Evolutionary conservation across 2,888 invertebrate genomes (phyloP).

Genomic region (Phoronis australis): DNA sequence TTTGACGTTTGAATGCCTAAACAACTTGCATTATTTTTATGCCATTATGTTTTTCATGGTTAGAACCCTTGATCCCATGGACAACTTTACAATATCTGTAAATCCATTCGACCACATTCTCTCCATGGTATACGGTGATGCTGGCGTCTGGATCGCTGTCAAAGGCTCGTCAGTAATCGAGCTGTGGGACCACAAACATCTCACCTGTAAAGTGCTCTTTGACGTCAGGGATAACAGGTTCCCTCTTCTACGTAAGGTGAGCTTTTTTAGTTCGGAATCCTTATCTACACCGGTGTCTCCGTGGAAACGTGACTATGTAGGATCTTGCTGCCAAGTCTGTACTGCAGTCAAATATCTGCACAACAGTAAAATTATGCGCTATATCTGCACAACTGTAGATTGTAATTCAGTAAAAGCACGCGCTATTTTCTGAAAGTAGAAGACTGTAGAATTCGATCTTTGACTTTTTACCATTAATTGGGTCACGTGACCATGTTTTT

Average conservation of each 20-base stretch:
- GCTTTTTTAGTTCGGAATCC: too few species aligned
- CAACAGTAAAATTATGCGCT: too few species aligned
- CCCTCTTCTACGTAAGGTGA: constrained; percentile 39
- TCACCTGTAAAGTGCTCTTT: constrained; percentile 55
- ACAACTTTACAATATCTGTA: constrained; percentile 54
- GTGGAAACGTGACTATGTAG: too few species aligned
- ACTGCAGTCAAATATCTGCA: too few species aligned
- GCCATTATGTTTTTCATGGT: constrained; percentile 9
- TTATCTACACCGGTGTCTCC: too few species aligned
- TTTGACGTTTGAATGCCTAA: too few species aligned
- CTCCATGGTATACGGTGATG: constrained; percentile 44
- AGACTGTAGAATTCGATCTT: too few species aligned
- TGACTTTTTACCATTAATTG: too few species aligned
- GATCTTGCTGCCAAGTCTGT: too few species aligned
- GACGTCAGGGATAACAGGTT: constrained; percentile 51
- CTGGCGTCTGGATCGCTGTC: constrained; percentile 56
- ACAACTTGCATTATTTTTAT: background rate
- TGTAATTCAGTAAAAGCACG: too few species aligned
- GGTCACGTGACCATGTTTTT: too few species aligned
- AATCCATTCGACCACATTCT: constrained; percentile 55
- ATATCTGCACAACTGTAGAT: background rate
- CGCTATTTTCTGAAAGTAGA: too few species aligned
- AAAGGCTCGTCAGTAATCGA: constrained; percentile 56
- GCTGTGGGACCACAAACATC: constrained; percentile 53
- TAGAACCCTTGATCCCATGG: constrained; percentile 52